Percentiles rank a stretch among this genome's conserved stretches.
Conservation (phyloP, 2,797 vertebrate species). For the Garrulus glandarius region DNA sequence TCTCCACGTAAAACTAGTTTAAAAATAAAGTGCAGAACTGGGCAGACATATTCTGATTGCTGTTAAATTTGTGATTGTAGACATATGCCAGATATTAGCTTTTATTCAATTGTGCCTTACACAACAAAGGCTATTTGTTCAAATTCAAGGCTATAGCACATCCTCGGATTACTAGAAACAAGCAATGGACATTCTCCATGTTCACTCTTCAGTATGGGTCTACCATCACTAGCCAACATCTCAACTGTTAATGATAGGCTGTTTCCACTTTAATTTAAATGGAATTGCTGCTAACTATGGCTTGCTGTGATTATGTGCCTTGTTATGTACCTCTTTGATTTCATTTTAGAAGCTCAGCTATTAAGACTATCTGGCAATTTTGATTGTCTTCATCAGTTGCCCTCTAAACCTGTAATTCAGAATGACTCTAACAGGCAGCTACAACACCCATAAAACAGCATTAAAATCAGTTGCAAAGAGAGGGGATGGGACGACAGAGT, state of each 20-base stretch:
- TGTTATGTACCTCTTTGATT: neutral
- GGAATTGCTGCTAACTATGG: neutral
- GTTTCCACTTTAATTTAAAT: neutral
- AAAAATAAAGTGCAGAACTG: neutral
- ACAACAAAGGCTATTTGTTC: neutral
- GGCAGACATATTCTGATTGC: neutral
- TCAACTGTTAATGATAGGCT: neutral
- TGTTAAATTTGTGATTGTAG: neutral
- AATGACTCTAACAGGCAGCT: neutral
- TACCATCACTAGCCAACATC: neutral
- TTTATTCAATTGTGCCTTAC: neutral
- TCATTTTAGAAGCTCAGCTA: neutral
- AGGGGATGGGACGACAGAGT: neutral
- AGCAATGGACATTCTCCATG: neutral
- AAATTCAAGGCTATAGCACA: neutral
- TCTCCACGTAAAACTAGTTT: neutral
- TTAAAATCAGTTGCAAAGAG: neutral
- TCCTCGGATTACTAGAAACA: neutral
- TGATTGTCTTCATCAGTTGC: neutral
- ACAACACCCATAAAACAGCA: neutral
- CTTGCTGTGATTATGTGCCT: neutral
- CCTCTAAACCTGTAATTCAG: neutral
- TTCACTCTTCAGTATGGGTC: neutral
- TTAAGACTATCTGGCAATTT: neutral
- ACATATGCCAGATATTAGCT: neutral